phyloP scores from a whole-genome alignment of 2,113 vertebrate species.

The Nyctereutes procyonoides region DNA sequence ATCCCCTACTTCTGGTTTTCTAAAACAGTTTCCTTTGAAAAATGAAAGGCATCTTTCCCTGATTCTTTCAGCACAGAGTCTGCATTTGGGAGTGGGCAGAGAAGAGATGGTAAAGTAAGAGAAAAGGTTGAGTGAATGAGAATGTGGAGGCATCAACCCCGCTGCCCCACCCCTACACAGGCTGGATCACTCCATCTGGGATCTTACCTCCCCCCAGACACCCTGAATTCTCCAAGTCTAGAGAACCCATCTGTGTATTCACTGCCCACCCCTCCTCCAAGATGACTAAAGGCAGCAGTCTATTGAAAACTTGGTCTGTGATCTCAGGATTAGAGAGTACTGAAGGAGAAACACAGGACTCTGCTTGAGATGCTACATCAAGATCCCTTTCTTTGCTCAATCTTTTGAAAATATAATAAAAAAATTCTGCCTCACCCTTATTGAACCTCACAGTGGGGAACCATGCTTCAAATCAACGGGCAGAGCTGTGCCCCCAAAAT shows the following conservation, averaged over 20 bases:
- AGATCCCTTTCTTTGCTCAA: not conserved
- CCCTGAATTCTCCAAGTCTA: not conserved
- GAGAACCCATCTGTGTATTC: not conserved
- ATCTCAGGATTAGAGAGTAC: not conserved
- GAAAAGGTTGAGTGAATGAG: not conserved
- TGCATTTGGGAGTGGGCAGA: not conserved
- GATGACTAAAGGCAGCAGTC: not conserved
- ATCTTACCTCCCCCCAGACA: not conserved
- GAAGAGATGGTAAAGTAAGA: not conserved
- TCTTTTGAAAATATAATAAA: slow-evolving; percentile 23
- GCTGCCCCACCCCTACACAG: not conserved
- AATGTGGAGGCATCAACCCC: not conserved
- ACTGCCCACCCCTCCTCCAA: not conserved
- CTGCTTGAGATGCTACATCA: not conserved
- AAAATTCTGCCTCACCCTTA: not conserved
- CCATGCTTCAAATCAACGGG: not conserved
- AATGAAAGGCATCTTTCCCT: not conserved
- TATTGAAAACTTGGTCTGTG: not conserved
- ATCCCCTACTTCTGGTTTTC: not conserved
- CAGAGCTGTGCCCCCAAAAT: not conserved
- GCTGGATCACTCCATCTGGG: not conserved
- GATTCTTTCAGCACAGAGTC: not conserved
- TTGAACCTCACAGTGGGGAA: not conserved
- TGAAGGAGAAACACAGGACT: not conserved
- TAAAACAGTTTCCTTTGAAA: slow-evolving; percentile 12